Percentiles rank a stretch among this genome's conserved stretches.
phyloP scores from a whole-genome alignment of 2,113 vertebrate genomes.

The Equus przewalskii region DNA sequence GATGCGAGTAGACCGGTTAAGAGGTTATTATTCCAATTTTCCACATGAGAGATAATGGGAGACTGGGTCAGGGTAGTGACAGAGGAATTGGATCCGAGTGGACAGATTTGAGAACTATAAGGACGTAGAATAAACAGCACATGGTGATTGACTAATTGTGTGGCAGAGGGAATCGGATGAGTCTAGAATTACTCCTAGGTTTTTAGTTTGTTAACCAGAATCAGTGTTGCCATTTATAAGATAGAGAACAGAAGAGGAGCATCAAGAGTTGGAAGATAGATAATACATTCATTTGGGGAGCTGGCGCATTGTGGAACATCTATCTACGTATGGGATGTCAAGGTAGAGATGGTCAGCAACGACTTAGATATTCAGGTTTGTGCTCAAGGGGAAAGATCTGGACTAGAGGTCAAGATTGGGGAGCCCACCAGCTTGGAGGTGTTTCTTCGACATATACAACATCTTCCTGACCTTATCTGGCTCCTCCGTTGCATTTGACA shows the following conservation, averaged over 20 bases:
- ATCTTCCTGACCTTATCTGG: not conserved
- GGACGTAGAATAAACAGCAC: not conserved
- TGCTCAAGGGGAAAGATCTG: not conserved
- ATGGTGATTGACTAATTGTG: not conserved
- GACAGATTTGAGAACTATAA: not conserved
- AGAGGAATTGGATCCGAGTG: not conserved
- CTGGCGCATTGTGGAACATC: not conserved
- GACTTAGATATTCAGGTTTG: not conserved
- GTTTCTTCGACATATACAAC: not conserved
- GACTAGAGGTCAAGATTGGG: not conserved
- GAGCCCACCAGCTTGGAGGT: not conserved
- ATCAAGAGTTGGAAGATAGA: not conserved
- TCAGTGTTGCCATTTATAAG: not conserved
- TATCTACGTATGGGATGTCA: not conserved
- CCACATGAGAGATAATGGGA: not conserved
- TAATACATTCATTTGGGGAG: not conserved
- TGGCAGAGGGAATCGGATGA: not conserved
- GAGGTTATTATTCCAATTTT: not conserved
- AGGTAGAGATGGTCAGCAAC: not conserved
- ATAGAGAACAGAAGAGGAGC: not conserved
- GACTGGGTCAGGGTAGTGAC: not conserved
- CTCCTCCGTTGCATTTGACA: not conserved
- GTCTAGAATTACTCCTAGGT: not conserved
- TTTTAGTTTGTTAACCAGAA: not conserved
- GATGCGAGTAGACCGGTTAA: not conserved